Conservation (phyloP, 2,113 vertebrate genomes). For the Menidia beryllina region DNA sequence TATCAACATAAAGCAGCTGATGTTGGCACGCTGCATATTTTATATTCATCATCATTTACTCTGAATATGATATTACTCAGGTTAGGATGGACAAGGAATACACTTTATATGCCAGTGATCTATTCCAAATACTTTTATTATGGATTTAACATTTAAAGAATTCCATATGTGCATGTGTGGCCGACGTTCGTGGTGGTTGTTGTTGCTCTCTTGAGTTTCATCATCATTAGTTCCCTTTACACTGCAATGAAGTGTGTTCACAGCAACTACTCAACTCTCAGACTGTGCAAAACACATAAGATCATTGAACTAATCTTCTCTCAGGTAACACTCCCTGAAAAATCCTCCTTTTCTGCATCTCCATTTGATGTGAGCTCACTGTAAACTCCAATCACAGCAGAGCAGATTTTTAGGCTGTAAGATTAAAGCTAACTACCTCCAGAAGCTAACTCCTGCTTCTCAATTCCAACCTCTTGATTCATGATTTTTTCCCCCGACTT, state of each 20-base stretch:
- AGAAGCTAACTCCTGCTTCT: constrained; percentile 34
- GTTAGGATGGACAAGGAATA: too few relatives aligned
- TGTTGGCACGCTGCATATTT: too few relatives aligned
- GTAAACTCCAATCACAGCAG: constrained; percentile 36
- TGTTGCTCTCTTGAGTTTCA: too few relatives aligned
- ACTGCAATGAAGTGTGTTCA: neutral
- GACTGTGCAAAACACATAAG: constrained; percentile 2
- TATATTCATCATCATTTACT: too few relatives aligned
- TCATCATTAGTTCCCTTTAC: too few relatives aligned
- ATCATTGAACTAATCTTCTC: constrained; percentile 20
- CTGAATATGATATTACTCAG: too few relatives aligned
- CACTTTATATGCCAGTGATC: too few relatives aligned
- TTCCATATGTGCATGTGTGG: too few relatives aligned
- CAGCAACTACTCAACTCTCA: neutral
- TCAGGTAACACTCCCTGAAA: constrained; percentile 16
- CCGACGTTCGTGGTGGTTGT: too few relatives aligned
- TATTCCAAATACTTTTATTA: too few relatives aligned
- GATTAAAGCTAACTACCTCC: constrained; percentile 53
- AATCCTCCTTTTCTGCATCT: constrained; percentile 27
- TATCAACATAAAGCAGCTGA: too few relatives aligned
- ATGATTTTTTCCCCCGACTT: constrained; percentile 19
- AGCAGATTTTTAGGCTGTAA: constrained; percentile 39
- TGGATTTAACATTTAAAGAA: too few relatives aligned
- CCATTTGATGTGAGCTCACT: constrained; percentile 24
- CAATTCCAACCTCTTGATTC: constrained; percentile 43